Conservation (phyloP, 2,797 vertebrate genomes). For the Gallinago nigripennis region DNA sequence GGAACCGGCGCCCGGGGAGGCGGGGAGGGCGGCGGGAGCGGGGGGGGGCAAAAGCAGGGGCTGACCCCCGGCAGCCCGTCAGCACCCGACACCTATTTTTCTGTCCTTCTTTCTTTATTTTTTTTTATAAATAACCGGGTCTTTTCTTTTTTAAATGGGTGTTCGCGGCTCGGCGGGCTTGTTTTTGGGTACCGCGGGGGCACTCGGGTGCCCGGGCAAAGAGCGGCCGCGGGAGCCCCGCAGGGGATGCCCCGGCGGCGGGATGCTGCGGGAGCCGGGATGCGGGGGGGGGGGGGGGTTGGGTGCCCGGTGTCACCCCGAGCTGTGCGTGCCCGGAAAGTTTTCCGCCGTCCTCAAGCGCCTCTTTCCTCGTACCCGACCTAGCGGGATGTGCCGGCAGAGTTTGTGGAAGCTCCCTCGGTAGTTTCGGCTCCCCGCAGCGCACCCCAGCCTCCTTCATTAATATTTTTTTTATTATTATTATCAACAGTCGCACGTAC, state of each 20-base stretch:
- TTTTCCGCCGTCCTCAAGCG: background rate
- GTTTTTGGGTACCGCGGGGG: background rate
- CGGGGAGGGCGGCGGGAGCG: background rate
- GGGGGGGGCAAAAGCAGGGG: background rate
- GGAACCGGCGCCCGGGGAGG: background rate
- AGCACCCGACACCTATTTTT: fast-evolving
- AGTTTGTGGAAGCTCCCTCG: background rate
- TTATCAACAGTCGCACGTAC: fast-evolving
- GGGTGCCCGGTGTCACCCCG: background rate
- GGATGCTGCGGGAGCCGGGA: background rate
- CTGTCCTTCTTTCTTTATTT: background rate
- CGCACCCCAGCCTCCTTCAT: no score
- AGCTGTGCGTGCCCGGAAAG: background rate
- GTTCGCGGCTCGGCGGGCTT: background rate
- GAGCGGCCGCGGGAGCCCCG: background rate
- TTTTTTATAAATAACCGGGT: no score
- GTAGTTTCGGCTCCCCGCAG: background rate
- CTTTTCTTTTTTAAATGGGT: no score
- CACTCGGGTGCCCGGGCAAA: fast-evolving
- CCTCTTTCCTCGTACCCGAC: background rate
- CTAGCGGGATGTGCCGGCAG: background rate
- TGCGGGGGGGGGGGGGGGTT: background rate
- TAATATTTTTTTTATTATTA: background rate
- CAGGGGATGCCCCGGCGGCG: background rate
- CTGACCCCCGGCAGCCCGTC: background rate